Evolutionary conservation across 2,888 invertebrate genomes (phyloP).

Genomic region (Orthosia gracilis): DNA sequence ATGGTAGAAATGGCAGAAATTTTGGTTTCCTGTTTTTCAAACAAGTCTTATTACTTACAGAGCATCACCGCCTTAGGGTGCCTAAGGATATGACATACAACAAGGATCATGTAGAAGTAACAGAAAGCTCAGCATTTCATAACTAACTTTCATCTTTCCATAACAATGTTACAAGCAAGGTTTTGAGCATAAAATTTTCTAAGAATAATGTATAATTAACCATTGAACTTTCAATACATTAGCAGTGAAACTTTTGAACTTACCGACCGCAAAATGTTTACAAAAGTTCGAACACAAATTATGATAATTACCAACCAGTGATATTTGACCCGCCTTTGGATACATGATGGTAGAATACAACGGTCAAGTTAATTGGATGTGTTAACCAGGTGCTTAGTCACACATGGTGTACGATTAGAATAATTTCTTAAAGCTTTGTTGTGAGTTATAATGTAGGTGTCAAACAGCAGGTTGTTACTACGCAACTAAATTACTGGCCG

Average conservation of each 20-base stretch:
- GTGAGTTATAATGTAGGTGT: background rate
- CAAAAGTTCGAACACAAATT: constrained; percentile 42
- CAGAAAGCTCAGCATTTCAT: constrained; percentile 3
- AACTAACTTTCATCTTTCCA: constrained; percentile 19
- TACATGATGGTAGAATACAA: background rate
- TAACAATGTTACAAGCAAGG: constrained; percentile 24
- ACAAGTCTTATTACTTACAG: background rate
- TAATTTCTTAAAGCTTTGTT: constrained; percentile 39
- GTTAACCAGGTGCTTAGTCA: constrained; percentile 36
- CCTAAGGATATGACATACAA: too few relatives aligned
- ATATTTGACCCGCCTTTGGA: background rate
- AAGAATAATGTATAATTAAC: constrained; percentile 52
- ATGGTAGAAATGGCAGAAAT: background rate
- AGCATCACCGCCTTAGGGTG: background rate
- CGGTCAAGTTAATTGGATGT: constrained; percentile 6
- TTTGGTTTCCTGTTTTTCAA: background rate
- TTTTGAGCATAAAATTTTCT: constrained; percentile 38
- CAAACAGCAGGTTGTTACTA: background rate
- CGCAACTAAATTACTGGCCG: too few relatives aligned
- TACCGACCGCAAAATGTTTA: constrained; percentile 49
- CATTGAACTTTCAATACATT: constrained; percentile 55
- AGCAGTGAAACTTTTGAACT: constrained; percentile 51
- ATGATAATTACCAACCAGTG: constrained; percentile 38
- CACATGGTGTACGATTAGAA: constrained; percentile 31
- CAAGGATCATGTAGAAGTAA: background rate